A percentile compares a stretch with the other conserved stretches of the same genome.
Conservation (phyloP, 2,113 vertebrate genomes). For the Hirundichthys speculiger region DNA sequence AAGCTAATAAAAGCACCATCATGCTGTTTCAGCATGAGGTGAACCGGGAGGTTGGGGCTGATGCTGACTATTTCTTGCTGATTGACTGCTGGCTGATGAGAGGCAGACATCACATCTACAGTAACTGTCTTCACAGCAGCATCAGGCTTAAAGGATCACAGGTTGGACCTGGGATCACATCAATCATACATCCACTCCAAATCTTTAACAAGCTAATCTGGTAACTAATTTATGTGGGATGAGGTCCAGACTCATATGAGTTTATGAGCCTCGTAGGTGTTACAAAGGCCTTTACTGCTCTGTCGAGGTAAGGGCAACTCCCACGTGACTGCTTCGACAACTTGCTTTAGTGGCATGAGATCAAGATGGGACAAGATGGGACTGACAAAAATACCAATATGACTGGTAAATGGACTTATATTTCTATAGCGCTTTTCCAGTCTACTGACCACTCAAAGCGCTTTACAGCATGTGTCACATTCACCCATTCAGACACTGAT, state of each 20-base stretch:
- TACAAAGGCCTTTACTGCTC: constrained; percentile 52
- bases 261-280: constrained; percentile 41
- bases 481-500: too few species aligned
- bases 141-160: constrained; percentile 57
- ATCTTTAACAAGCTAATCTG: constrained; percentile 46
- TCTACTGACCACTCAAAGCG: too few species aligned
- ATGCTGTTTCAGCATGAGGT: constrained; percentile 60
- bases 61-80: constrained; percentile 33
- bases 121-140: constrained; percentile 47
- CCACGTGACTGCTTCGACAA: constrained; percentile 16
- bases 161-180: constrained; percentile 59
- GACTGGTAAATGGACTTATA: too few species aligned
- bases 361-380: constrained; percentile 53
- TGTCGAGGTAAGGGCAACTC: constrained; percentile 46
- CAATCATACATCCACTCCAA: constrained; percentile 56
- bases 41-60: constrained; percentile 28
- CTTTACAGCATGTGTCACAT: too few species aligned
- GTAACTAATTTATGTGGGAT: constrained; percentile 61
- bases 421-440: too few species aligned
- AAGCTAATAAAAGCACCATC: constrained; percentile 77
- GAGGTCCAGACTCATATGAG: constrained; percentile 37
- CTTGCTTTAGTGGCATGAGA: constrained; percentile 41
- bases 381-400: constrained; percentile 50
- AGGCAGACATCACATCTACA: constrained; percentile 51
- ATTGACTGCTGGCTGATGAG: constrained; percentile 63